Evolutionary conservation across 2,888 invertebrate genomes (phyloP), one percentile per base, ranked within the genome.

Genomic region (Strigamia transsilvanica): DNA sequence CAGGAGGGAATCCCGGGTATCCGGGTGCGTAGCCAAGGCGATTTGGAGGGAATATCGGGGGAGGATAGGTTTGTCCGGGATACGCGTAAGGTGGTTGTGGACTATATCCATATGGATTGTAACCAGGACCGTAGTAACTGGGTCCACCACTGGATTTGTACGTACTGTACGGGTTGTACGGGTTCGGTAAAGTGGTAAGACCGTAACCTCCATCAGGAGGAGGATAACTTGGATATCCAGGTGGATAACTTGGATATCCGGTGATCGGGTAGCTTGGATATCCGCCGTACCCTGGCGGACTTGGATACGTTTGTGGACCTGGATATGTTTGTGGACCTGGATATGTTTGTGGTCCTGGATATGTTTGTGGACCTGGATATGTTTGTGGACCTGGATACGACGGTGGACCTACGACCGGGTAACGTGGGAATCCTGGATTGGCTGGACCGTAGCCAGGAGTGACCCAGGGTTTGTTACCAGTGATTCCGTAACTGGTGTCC

Each of bases 391-490:
- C 80, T 56, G 56, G 18, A 56, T 56, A 56, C 15, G 56, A 18
- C 7, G 79, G 79, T 15, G 79, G 13, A 38, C 82, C 80, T 27
- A 18, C 73, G 79, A 79, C 21, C 41, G 79, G 79, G 46, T 21
- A 79, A 38, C 79, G 42, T 13, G 79, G 80, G 18, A 38, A 79
- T 42, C 46, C 27, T 21, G 82, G 80, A 34, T 42, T 56, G 34
- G 73, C 82, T 21, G 83, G 83, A 15, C 78, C 79, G 12, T 80
- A 79, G 38, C 80, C 82, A 73, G 80, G 23, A 18, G 79, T 79
- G 77, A 82, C 79, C 13, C 78, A 41, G 38, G 42, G 42, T 32
- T 78, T 42, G 82, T 51, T 82, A 27, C 83, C 83, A 41, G 83
- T 83, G 66, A 73, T 51, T 23, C 77, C 82, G 41, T 81, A 81